Evolutionary conservation across 2,888 invertebrate species (phyloP).

Genomic region (Norana najaformis): DNA sequence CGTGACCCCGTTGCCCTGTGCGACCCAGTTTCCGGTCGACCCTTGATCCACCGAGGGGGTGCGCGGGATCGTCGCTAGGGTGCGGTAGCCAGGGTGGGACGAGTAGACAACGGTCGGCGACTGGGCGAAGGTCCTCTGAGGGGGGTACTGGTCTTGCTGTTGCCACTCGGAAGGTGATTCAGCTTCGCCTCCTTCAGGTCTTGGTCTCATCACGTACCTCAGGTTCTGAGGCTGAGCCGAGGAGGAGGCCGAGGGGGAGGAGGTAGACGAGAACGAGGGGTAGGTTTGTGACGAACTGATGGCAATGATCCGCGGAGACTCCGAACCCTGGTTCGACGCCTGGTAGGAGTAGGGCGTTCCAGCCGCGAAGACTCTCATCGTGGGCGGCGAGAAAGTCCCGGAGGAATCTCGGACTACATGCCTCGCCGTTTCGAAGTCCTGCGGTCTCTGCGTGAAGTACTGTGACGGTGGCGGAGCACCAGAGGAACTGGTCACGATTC

Average conservation of each 20-base stretch:
- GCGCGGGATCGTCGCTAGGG: not conserved
- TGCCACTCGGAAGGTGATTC: not conserved
- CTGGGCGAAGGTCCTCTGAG: not conserved
- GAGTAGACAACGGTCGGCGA: not conserved
- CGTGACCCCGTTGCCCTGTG: not conserved
- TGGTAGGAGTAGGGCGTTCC: not conserved
- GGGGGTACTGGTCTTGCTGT: not conserved
- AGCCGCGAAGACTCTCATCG: not conserved
- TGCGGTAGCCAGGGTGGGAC: not conserved
- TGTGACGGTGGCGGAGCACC: not conserved
- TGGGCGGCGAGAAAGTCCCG: not conserved
- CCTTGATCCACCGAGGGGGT: not conserved
- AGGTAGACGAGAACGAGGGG: not conserved
- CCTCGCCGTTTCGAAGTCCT: not conserved
- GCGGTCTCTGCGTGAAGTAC: constrained; percentile 15
- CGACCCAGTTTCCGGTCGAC: not conserved
- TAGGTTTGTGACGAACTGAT: not conserved
- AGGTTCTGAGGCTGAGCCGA: not conserved
- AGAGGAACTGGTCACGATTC: not conserved
- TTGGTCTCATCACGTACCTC: not conserved
- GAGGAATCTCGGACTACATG: not conserved
- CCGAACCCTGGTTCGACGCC: not conserved
- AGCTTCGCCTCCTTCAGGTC: not conserved
- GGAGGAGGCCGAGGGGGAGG: not conserved
- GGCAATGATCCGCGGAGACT: constrained; percentile 23